Percentiles rank a stretch among this genome's conserved stretches.
phyloP scores from a whole-genome alignment of 2,797 vertebrate genomes.

The Simalia tracyae region DNA sequence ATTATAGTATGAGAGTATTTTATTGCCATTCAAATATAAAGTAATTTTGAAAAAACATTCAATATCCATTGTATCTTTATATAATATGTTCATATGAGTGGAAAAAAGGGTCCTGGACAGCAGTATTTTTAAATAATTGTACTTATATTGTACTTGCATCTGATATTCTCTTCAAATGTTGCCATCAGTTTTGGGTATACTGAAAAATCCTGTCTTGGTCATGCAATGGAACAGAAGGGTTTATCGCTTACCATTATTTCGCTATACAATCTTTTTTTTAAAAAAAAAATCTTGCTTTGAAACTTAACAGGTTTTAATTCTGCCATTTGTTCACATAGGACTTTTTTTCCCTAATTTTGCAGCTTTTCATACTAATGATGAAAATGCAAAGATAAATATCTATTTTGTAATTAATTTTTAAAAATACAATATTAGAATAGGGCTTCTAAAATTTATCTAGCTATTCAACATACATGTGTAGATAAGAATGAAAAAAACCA shows the following conservation, averaged over 20 bases:
- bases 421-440: background rate
- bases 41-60: slow-evolving; percentile 7
- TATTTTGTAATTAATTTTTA: background rate
- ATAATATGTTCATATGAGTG: background rate
- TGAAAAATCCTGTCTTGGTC: background rate
- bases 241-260: background rate
- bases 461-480: background rate
- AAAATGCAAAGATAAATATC: background rate
- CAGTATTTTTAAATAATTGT: background rate
- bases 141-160: background rate
- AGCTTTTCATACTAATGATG: background rate
- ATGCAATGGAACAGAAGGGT: background rate
- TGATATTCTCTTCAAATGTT: background rate
- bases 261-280: background rate
- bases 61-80: slow-evolving; percentile 3
- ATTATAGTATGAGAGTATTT: background rate
- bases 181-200: background rate
- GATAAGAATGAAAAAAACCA: background rate
- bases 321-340: background rate
- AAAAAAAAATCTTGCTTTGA: background rate
- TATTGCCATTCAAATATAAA: slow-evolving; percentile 37
- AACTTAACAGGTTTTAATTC: background rate
- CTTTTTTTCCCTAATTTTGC: background rate
- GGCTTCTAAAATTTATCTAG: background rate
- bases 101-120: background rate